phyloP scores from a whole-genome alignment of 2,888 invertebrate genomes.

The Pterostichus madidus region DNA sequence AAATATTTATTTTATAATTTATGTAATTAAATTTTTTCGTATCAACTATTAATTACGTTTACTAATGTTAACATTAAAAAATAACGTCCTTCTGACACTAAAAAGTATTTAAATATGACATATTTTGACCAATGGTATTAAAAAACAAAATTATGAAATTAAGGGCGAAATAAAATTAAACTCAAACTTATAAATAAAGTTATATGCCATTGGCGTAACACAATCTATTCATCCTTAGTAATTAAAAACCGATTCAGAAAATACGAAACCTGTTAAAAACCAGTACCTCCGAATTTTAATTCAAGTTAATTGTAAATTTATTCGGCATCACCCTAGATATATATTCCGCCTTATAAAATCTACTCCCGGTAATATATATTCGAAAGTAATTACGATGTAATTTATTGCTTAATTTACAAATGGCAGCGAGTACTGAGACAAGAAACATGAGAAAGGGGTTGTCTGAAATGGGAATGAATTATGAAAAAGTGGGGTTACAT shows the following conservation, averaged over 20 bases:
- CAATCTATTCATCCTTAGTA: too few species aligned
- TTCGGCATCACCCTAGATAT: conserved; percentile 40
- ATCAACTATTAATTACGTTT: too few species aligned
- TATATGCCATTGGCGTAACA: too few species aligned
- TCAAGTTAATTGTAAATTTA: conserved; percentile 42
- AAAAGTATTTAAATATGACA: too few species aligned
- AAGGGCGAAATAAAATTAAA: too few species aligned
- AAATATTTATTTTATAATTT: too few species aligned
- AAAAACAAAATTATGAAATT: too few species aligned
- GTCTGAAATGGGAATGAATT: conserved; percentile 46
- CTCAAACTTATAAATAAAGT: too few species aligned
- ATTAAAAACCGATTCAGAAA: not conserved
- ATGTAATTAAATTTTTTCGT: too few species aligned
- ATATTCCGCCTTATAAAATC: conserved; percentile 52
- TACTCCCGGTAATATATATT: conserved; percentile 49
- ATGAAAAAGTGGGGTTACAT: conserved; percentile 41
- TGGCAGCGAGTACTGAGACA: conserved; percentile 51
- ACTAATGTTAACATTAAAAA: too few species aligned
- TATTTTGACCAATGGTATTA: too few species aligned
- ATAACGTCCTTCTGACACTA: too few species aligned
- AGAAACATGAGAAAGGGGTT: conserved; percentile 52
- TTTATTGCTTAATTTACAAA: conserved; percentile 59
- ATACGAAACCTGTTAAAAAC: not conserved
- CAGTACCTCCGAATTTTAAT: conserved; percentile 30
- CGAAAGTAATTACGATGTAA: conserved; percentile 55